Evolutionary conservation across 1,140 invertebrate genomes (phyloP).

Genomic region (Musca vetustissima): DNA sequence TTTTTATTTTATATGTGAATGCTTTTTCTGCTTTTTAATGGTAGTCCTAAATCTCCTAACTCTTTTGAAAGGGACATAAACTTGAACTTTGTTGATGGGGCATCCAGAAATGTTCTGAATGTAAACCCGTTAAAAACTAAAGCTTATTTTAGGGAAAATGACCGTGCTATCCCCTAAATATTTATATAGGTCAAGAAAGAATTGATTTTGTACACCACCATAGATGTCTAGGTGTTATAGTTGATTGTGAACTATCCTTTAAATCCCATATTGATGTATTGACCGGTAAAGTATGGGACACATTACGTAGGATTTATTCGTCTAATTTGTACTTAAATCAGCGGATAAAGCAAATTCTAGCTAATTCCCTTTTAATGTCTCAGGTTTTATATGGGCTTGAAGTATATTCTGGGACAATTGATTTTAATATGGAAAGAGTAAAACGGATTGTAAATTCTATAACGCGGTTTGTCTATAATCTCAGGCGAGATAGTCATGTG

Average conservation of each 20-base stretch:
- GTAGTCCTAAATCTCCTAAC: neutral
- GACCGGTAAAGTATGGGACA: neutral
- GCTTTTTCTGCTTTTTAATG: neutral
- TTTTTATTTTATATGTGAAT: neutral
- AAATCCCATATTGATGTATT: neutral
- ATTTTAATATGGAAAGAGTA: neutral
- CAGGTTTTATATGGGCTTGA: neutral
- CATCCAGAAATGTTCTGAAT: neutral
- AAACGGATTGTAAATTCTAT: neutral
- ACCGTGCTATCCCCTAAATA: neutral
- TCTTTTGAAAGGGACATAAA: neutral
- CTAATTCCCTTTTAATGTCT: neutral
- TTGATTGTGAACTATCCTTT: neutral
- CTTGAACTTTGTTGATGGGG: neutral
- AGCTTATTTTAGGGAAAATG: neutral
- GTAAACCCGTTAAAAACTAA: neutral
- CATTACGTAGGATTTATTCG: neutral
- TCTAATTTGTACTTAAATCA: neutral
- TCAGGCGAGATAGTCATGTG: neutral
- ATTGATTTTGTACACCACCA: neutral
- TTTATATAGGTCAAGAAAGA: neutral
- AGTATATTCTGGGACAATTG: neutral
- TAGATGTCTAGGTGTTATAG: neutral
- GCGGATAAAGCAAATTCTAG: neutral
- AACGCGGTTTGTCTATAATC: neutral